phyloP scores from a whole-genome alignment of 2,113 vertebrate genomes.

The Pleuronectes platessa region DNA sequence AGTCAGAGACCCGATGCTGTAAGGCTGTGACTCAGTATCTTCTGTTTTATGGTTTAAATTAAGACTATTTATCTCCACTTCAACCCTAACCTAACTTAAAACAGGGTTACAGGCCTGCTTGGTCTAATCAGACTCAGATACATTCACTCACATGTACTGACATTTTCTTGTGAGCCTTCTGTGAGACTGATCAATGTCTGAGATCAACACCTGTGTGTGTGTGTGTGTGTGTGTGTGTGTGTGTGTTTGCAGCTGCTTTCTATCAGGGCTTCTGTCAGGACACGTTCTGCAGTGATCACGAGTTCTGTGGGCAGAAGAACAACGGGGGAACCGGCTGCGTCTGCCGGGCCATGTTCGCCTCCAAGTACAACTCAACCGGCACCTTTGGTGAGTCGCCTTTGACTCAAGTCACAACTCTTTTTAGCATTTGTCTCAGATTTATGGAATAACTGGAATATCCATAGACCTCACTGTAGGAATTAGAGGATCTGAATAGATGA shows the following conservation, averaged over 20 bases:
- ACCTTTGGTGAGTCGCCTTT: constrained; percentile 12
- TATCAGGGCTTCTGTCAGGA: constrained; percentile 24
- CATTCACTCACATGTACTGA: too few species aligned
- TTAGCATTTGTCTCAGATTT: too few species aligned
- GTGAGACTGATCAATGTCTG: too few species aligned
- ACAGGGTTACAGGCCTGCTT: too few species aligned
- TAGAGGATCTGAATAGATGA: too few species aligned
- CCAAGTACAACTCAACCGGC: constrained; percentile 1
- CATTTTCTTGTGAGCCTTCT: too few species aligned
- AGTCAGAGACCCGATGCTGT: constrained; percentile 13
- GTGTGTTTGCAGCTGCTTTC: constrained; percentile 4
- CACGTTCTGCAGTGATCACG: constrained; percentile 38
- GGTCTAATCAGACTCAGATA: too few species aligned
- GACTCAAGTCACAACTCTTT: neutral
- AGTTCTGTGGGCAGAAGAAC: constrained; percentile 40
- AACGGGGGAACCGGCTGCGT: constrained; percentile 13
- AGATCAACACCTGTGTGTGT: neutral
- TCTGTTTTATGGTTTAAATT: neutral
- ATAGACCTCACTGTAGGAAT: too few species aligned
- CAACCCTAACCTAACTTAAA: too few species aligned
- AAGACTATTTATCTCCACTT: too few species aligned
- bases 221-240: neutral
- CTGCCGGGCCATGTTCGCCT: constrained; percentile 41
- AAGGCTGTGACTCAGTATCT: neutral
- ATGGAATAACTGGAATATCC: too few species aligned